Conservation (phyloP, 2,113 vertebrate genomes). For the Eptatretus burgeri region DNA sequence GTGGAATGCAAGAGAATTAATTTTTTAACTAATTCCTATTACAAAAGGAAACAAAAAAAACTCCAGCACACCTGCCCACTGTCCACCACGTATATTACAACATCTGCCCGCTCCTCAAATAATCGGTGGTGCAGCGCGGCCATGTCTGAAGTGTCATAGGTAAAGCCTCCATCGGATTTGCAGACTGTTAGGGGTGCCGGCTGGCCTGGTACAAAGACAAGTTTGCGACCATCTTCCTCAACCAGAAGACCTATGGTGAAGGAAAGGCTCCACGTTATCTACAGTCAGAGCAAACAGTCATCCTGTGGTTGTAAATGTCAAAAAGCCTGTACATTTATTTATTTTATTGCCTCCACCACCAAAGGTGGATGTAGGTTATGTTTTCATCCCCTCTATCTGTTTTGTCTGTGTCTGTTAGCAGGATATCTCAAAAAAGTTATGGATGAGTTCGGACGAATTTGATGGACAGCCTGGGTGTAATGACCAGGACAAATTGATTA, state of each 20-base stretch:
- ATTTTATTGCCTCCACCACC: too few species aligned
- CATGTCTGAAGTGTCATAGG: conserved; percentile 78
- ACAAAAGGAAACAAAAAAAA: not conserved
- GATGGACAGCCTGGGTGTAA: too few species aligned
- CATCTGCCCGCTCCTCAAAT: conserved; percentile 39
- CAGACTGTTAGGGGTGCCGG: conserved; percentile 48
- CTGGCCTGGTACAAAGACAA: conserved; percentile 46
- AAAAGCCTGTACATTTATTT: too few species aligned
- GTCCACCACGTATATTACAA: conserved; percentile 67
- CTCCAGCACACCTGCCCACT: conserved; percentile 42
- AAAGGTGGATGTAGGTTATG: too few species aligned
- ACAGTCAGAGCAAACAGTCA: too few species aligned
- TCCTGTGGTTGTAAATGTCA: too few species aligned
- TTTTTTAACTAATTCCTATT: not conserved
- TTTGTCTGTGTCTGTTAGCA: too few species aligned
- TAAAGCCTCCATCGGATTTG: conserved; percentile 80
- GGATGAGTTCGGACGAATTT: too few species aligned
- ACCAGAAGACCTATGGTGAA: conserved; percentile 29
- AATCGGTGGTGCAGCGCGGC: conserved; percentile 52
- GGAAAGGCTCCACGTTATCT: too few species aligned
- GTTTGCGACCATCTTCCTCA: conserved; percentile 58
- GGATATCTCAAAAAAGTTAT: too few species aligned
- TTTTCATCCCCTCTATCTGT: too few species aligned
- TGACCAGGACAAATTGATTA: too few species aligned
- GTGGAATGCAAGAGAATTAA: not conserved